phyloP scores from a whole-genome alignment of 1,140 invertebrate species.

The Drosophila pruinosa region DNA sequence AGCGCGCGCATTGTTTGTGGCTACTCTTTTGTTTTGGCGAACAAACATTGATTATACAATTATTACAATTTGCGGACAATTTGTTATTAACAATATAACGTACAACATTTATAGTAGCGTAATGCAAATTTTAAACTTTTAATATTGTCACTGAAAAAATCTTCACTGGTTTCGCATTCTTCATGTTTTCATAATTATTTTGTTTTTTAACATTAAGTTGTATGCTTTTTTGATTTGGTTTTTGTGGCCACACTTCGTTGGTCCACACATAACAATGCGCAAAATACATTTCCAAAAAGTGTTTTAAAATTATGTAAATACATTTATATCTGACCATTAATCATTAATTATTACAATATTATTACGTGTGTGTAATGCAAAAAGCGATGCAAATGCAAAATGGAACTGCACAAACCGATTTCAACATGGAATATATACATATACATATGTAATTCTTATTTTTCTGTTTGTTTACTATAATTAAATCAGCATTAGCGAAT shows the following conservation, averaged over 20 bases:
- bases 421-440: constrained; percentile 1
- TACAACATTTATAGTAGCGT: constrained; percentile 62
- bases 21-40: not conserved
- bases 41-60: constrained; percentile 1
- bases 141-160: constrained; percentile 68
- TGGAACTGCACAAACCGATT: constrained; percentile 50
- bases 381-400: constrained; percentile 62
- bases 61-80: constrained; percentile 22
- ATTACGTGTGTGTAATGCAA: constrained; percentile 38
- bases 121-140: constrained; percentile 37
- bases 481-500: constrained; percentile 25
- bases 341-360: not conserved
- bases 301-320: constrained; percentile 51
- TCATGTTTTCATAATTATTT: not conserved
- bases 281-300: constrained; percentile 65
- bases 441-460: not conserved
- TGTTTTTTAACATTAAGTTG: constrained; percentile 10
- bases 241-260: constrained; percentile 4
- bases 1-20: not conserved
- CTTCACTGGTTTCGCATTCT: constrained; percentile 5
- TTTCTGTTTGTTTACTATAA: not conserved
- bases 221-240: not conserved
- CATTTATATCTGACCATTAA: constrained; percentile 36
- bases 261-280: constrained; percentile 23
- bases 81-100: constrained; percentile 22